Evolutionary conservation across 2,888 invertebrate species (phyloP), one percentile per base, ranked within the genome.

Genomic region (Amitus sp.): DNA sequence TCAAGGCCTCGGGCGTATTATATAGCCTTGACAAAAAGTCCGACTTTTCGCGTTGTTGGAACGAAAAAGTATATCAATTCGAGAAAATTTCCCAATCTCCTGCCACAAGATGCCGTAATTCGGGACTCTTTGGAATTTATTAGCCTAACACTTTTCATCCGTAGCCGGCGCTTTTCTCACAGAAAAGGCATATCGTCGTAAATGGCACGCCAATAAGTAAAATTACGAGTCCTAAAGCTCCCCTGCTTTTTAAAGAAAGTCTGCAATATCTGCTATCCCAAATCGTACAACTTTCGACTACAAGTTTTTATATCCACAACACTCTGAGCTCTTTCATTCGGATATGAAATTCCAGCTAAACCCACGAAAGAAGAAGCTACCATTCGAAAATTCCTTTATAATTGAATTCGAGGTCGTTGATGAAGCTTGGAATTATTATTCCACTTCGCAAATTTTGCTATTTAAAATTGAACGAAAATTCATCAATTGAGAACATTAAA

Each of bases 281-380:
- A 40, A 40, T 40, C 40, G 19, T 19, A 19, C 6, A 40, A 40
- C 40, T 40, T 40, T 40, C 19, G 17, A 40, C 40, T 9, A 40
- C 9, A 40, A 40, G 40, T 40, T 40, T 40, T 40, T 40, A 40
- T 40, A 40, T 19, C 40, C 19, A 40, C 19, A 40, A 40, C 40
- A 40, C 40, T 40, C 19, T 40, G 40, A 18, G 19, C 40, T 19
- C 19, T 19, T 40, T 40, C 40, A 40, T 40, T 19, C 40, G 19
- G 40, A 40, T 19, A 40, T 40, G 40, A 40, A 40, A 40, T 40
- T 40, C 40, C 15, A 9, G 18, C 40, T 9, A 40, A 18, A 7
- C 40, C 19, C 15, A 18, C 2, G 2, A 18, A 19, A 18, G 19
- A 40, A 19, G 40, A 10, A 10, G 9, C 19, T 19, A 40, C 10